Evolutionary conservation across 2,888 invertebrate genomes (phyloP).

Genomic region (Cyaniris semiargus): DNA sequence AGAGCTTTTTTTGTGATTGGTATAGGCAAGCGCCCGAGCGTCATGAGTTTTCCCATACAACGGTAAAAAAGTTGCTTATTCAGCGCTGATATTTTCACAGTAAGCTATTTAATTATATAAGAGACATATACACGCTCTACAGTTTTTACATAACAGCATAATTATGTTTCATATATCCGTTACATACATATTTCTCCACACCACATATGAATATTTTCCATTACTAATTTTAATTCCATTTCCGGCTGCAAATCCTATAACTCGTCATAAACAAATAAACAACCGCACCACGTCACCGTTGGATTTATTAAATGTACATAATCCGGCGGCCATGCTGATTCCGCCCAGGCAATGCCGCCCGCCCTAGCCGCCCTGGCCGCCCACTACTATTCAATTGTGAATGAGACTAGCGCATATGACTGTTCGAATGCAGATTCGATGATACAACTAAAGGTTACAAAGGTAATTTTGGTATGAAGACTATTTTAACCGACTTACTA

Average conservation of each 20-base stretch:
- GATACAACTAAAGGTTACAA: background rate
- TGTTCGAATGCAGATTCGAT: background rate
- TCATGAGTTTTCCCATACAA: too few species aligned
- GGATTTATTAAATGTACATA: conserved; percentile 58
- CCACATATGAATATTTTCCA: background rate
- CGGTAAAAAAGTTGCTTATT: too few species aligned
- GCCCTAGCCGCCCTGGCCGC: conserved; percentile 51
- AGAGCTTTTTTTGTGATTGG: too few species aligned
- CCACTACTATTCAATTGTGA: background rate
- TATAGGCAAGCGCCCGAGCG: too few species aligned
- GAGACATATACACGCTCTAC: too few species aligned
- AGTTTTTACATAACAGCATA: too few species aligned
- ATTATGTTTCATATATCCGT: background rate
- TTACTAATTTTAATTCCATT: background rate
- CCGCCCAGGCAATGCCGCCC: conserved; percentile 38
- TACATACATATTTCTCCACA: background rate
- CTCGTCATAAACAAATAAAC: background rate
- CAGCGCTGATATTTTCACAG: too few species aligned
- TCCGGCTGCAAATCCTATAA: background rate
- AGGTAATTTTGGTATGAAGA: background rate
- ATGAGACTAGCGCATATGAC: background rate
- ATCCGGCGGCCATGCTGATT: conserved; percentile 63
- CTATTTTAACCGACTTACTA: background rate
- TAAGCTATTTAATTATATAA: too few species aligned
- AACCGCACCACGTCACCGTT: conserved; percentile 44